Evolutionary conservation across 2,797 vertebrate species (phyloP), one percentile per base, ranked within the genome.

Genomic region (Vipera ursinii): DNA sequence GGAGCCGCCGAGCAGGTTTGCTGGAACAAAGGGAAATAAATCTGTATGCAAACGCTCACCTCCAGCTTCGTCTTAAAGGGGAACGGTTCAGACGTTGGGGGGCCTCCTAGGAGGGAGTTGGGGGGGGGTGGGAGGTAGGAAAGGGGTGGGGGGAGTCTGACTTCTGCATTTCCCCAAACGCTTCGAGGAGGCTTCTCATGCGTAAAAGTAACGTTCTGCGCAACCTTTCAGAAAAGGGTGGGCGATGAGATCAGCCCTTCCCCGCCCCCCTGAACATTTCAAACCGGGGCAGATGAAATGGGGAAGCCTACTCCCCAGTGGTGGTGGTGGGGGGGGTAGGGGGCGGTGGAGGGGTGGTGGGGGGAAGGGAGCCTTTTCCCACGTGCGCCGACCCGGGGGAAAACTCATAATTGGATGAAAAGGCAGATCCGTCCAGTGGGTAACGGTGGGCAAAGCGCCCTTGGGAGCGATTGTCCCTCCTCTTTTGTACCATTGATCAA

Each of bases 341-440:
- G 51, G 51, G 51, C 48, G 86, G 24, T 86, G 51, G 17, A 0
- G 53, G 28, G n/a, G 0, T 28, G 28, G 14, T 28, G 28, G 14
- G 56, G 20, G 24, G 6, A 2, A 12, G 87, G 24, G 48, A 53
- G 78, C 91, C 89, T 51, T 91, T 61, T 82, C 82, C 93, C 0
- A 0, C 92, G 38, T 88, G 93, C 12, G 0, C 93, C 92, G 3
- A 0, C 0, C 0, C 1, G 48, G 48, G 0, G 13, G 95, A 92
- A 92, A 93, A 95, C 94, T 51, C 95, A 94, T 96, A 96, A 97
- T 96, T 96, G 95, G 96, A 96, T 97, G 96, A 96, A 96, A 97
- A 96, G 92, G 92, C 93, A 94, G 95, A 89, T 95, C 93, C 93
- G 88, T 86, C 92, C 86, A 92, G 94, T 94, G 96, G 93, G 96